Conservation (phyloP, 2,797 vertebrate genomes). For the Sebastes flavidus region DNA sequence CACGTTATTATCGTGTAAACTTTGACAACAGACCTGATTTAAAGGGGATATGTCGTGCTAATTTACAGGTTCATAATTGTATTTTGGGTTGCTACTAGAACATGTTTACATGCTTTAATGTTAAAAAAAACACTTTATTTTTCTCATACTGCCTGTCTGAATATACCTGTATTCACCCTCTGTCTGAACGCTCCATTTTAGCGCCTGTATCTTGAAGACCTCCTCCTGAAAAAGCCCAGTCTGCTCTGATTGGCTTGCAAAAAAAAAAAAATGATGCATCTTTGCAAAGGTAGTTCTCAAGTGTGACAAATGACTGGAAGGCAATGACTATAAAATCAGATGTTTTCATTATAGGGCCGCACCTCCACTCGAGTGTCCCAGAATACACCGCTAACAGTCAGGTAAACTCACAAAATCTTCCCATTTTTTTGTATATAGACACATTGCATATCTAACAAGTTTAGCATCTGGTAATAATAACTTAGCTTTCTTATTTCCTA, state of each 20-base stretch:
- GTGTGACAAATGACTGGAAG: background rate
- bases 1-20: accelerated
- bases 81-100: no score
- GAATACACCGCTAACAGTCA: background rate
- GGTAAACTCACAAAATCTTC: conserved; percentile 12
- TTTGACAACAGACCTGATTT: accelerated
- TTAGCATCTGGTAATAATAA: background rate
- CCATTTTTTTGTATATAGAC: background rate
- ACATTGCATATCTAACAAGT: background rate
- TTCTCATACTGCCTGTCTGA: no score
- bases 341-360: background rate
- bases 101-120: no score
- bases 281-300: background rate
- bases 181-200: no score
- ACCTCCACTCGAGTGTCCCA: background rate
- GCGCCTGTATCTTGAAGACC: no score
- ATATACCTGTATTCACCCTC: no score
- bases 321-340: background rate
- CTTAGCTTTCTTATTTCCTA: background rate
- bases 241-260: no score
- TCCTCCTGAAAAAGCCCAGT: no score
- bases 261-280: background rate
- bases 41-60: no score
- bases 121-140: no score
- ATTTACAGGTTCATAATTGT: no score